Conservation (phyloP, 2,888 invertebrate genomes). For the Chloroclystis v-ata region DNA sequence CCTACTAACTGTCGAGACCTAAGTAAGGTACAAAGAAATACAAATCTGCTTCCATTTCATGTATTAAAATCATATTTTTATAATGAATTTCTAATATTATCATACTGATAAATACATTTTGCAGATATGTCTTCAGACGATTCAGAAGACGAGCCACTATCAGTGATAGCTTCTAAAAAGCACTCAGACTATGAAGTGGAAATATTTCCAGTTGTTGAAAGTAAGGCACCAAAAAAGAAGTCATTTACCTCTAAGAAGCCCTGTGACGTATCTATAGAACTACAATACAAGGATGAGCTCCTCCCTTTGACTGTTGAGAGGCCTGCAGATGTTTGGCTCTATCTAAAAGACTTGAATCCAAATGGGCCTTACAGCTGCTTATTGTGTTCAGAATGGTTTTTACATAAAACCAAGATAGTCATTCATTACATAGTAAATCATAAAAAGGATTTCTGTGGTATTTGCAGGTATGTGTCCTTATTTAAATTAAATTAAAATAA, state of each 20-base stretch:
- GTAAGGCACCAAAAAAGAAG: conserved; percentile 39
- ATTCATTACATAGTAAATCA: conserved; percentile 73
- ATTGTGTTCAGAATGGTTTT: conserved; percentile 70
- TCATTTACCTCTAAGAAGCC: conserved; percentile 24
- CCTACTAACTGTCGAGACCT: too few relatives aligned
- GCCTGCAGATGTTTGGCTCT: conserved; percentile 69
- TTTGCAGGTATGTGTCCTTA: conserved; percentile 54
- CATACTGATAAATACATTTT: not conserved
- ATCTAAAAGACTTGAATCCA: conserved; percentile 67
- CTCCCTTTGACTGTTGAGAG: conserved; percentile 46
- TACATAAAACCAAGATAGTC: conserved; percentile 65
- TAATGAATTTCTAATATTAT: too few relatives aligned
- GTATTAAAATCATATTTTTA: too few relatives aligned
- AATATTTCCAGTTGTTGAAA: conserved; percentile 24
- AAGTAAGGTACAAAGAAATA: too few relatives aligned
- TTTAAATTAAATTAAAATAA: too few relatives aligned
- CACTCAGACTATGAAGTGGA: conserved; percentile 31
- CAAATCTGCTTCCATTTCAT: too few relatives aligned
- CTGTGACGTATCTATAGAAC: conserved; percentile 36
- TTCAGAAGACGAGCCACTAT: conserved; percentile 70
- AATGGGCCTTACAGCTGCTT: conserved; percentile 69
- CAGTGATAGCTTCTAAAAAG: conserved; percentile 58
- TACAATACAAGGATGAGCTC: conserved; percentile 23
- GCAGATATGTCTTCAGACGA: conserved; percentile 47
- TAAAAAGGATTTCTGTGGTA: conserved; percentile 72